These are phyloP conservation scores for Macaca nemestrina DNA, from an alignment of 2,113 vertebrate genomes.

Conservation along the genomic window DNA sequence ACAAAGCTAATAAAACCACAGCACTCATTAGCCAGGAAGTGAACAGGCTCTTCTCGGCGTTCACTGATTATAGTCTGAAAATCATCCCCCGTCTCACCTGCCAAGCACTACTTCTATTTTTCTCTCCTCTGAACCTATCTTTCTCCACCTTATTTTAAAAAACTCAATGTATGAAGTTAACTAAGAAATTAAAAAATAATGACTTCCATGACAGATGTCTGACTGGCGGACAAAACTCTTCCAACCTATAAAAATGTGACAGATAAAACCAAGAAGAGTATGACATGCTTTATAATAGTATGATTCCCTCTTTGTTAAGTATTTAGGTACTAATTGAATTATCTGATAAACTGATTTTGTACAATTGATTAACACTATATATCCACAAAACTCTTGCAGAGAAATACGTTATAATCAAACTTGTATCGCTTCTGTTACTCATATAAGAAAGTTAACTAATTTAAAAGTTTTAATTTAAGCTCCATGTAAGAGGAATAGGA, in stretches of 20 bases:
- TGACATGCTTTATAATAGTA: background rate
- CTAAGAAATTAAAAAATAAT: constrained; percentile 6
- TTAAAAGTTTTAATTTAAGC: constrained; percentile 26
- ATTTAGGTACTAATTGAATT: constrained; percentile 55
- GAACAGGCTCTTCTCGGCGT: constrained; percentile 83
- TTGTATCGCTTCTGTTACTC: background rate
- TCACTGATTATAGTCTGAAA: constrained; percentile 83
- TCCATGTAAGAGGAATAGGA: background rate
- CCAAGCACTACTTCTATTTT: constrained; percentile 85
- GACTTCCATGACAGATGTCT: background rate
- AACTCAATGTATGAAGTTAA: constrained; percentile 38
- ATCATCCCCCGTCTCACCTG: constrained; percentile 80
- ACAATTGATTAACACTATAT: constrained; percentile 10
- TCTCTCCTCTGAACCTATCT: constrained; percentile 53
- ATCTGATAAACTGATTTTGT: constrained; percentile 61
- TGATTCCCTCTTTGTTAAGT: constrained; percentile 16
- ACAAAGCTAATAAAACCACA: constrained; percentile 86
- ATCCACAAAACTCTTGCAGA: constrained; percentile 19
- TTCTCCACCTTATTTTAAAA: constrained; percentile 35
- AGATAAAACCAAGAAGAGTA: background rate
- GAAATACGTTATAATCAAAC: constrained; percentile 58
- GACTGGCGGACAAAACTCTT: constrained; percentile 7
- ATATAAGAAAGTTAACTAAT: constrained; percentile 51
- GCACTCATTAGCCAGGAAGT: constrained; percentile 86
- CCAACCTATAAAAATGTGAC: background rate